phyloP scores from a whole-genome alignment of 2,113 vertebrate genomes.

The Alexandromys fortis region DNA sequence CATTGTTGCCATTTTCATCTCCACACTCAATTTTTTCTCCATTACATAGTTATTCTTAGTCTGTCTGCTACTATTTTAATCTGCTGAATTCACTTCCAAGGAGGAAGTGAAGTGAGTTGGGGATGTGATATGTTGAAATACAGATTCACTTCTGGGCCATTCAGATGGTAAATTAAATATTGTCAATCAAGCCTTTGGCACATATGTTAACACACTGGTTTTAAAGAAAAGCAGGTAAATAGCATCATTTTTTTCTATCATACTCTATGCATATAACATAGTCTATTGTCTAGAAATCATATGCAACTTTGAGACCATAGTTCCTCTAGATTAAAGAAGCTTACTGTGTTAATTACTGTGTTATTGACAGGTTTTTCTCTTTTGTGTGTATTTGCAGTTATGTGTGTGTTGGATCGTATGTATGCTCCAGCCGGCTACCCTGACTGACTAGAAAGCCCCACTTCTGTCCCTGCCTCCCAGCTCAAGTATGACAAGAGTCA shows the following conservation, averaged over 20 bases:
- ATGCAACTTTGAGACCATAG: background rate
- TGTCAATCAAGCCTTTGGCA: background rate
- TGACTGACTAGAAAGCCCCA: background rate
- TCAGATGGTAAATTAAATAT: background rate
- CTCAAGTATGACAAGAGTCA: no score
- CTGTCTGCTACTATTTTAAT: background rate
- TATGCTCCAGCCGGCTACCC: no score
- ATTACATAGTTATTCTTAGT: background rate
- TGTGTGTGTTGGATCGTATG: no score
- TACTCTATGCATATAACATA: background rate
- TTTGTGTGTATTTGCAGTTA: background rate
- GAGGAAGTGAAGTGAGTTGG: background rate
- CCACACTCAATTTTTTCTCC: background rate
- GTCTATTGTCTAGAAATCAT: background rate
- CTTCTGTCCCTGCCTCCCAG: background rate
- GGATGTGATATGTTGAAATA: background rate
- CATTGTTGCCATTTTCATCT: conserved; percentile 44
- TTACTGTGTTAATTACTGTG: background rate
- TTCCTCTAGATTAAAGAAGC: background rate
- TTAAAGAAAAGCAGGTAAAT: background rate
- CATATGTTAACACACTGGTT: background rate
- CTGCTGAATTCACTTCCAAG: background rate
- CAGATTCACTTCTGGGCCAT: background rate
- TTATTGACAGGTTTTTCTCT: background rate
- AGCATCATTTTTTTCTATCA: background rate